Percentiles rank a stretch among this genome's conserved stretches.
Evolutionary conservation across 2,888 invertebrate genomes (phyloP).

Genomic region (Euplagia quadripunctaria): DNA sequence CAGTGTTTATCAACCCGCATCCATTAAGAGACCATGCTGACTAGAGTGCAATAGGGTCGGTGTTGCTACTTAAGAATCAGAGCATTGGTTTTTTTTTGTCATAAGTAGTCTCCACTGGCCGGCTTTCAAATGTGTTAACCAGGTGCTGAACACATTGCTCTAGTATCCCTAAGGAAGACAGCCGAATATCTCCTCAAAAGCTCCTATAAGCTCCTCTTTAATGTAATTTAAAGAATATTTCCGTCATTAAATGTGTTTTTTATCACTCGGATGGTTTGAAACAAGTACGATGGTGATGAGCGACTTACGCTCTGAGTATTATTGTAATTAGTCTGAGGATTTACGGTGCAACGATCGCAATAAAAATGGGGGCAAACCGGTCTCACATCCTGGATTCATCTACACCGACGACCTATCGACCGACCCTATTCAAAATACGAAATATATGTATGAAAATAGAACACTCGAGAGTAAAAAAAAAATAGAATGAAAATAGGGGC

Average conservation of each 20-base stretch:
- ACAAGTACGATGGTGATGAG: not conserved
- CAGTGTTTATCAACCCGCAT: slow-evolving; percentile 5
- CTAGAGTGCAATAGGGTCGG: not conserved
- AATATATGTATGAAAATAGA: not conserved
- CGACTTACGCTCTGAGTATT: not conserved
- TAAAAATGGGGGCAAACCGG: not conserved
- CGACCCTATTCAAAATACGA: not conserved
- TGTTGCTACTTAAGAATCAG: not conserved
- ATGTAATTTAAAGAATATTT: not conserved
- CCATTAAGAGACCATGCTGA: not conserved
- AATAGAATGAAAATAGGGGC: too few relatives aligned
- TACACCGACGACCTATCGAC: not conserved
- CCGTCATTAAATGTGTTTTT: not conserved
- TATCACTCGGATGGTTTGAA: not conserved
- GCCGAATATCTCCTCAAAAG: too few relatives aligned
- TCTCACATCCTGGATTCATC: not conserved
- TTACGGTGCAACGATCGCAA: not conserved
- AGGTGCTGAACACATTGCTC: too few relatives aligned
- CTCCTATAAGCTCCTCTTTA: too few relatives aligned
- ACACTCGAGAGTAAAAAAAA: too few relatives aligned
- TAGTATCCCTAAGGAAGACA: too few relatives aligned
- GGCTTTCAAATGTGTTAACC: too few relatives aligned
- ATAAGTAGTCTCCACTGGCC: too few relatives aligned
- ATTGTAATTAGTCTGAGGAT: not conserved
- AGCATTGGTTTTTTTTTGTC: not conserved